Base-by-base conservation (phyloP, 2,797 vertebrate genomes). In the Craterocephalus amniculus region DNA sequence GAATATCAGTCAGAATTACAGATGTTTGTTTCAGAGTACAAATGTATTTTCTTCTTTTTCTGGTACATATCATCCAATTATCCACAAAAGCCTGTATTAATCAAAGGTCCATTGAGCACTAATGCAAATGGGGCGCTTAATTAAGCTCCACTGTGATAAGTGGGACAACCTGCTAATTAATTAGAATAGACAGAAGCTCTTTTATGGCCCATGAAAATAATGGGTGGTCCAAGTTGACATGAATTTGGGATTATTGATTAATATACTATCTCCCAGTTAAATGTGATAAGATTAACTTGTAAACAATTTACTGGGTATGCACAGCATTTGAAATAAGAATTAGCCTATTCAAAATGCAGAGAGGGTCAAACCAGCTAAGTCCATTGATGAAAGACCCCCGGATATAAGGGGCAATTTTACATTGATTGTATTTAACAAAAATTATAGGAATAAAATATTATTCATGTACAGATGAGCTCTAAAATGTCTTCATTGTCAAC, bases 151-250 rank as follows among this genome's bases (percentile, higher is more conserved):
- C 80, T 78, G 62, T 87, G 86, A 81, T 83, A 92, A 90, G 87
- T 91, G 81, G 90, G 85, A 85, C 89, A 90, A 88, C 67, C 74
- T 86, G 86, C 81, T 92, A 92, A 91, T 93, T 91, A 91, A 91
- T 92, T 83, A 89, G 86, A 90, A 81, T 73, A 84, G 81, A 82
- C 76, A 83, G 78, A 80, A 63, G 75, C 74, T 87, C 78, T 86
- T 78, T 85, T 77, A 78, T 63, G 35, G 73, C 74, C 77, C 63
- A 72, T 70, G 55, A 56, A 80, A 85, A 79, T 79, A 79, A 84
- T 55, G 61, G 34, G 58, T 80, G 59, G 66, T 69, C 65, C 73
- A 81, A 76, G 73, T 52, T 78, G 70, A 83, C 68, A 75, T 64
- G 74, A 77, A 76, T 82, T 74, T 72, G 67, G 80, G 83, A 84